phyloP scores from a whole-genome alignment of 2,113 vertebrate genomes.

The Elachura formosa region DNA sequence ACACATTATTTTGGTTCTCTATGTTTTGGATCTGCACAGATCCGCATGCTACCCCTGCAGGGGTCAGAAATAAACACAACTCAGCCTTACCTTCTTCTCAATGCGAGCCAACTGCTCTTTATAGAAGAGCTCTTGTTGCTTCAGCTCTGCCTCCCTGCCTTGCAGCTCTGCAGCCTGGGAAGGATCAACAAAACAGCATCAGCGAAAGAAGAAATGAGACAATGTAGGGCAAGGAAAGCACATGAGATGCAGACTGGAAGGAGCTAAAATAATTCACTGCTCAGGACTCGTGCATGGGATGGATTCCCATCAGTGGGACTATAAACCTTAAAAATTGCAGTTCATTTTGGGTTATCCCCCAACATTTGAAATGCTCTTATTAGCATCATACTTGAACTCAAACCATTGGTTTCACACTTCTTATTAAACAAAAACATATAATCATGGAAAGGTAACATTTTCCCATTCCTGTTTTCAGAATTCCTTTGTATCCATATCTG shows the following conservation, averaged over 20 bases:
- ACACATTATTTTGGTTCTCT: background rate
- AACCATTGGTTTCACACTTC: background rate
- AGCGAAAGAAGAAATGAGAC: background rate
- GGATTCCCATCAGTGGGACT: background rate
- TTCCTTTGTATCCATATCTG: background rate
- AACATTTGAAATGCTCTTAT: background rate
- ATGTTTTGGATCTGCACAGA: background rate
- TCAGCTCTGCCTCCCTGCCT: conserved; percentile 79
- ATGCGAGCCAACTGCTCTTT: conserved; percentile 84
- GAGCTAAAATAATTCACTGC: background rate
- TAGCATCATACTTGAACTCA: background rate
- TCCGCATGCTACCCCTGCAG: background rate
- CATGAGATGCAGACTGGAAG: background rate
- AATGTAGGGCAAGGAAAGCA: background rate
- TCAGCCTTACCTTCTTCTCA: conserved; percentile 82
- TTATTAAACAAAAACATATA: background rate
- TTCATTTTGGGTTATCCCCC: background rate
- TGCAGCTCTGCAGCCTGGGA: conserved; percentile 79
- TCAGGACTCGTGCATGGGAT: background rate
- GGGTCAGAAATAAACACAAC: background rate
- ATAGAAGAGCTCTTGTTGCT: conserved; percentile 76
- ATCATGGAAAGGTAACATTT: background rate
- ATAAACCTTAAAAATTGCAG: background rate
- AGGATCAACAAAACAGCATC: conserved; percentile 7
- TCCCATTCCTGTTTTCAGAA: background rate